A percentile compares a stretch with the other conserved stretches of the same genome.
Evolutionary conservation across 2,888 invertebrate genomes (phyloP).

Genomic region (Drosophila robusta): DNA sequence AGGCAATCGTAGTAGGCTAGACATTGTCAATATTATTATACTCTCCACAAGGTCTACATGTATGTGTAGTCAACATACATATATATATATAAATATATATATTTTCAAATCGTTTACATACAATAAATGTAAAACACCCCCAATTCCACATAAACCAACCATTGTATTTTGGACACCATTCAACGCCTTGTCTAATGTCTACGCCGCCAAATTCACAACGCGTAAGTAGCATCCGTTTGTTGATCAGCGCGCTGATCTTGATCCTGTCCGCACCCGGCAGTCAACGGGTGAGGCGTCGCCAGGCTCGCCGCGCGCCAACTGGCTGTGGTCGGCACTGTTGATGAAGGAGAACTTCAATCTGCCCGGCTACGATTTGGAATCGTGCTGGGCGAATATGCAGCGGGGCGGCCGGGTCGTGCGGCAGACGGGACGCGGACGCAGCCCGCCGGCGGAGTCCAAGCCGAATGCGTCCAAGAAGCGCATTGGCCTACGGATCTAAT

Average conservation of each 20-base stretch:
- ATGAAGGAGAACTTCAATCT: not conserved
- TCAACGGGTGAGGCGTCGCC: not conserved
- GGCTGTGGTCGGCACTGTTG: not conserved
- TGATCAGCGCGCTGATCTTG: not conserved
- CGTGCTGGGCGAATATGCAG: not conserved
- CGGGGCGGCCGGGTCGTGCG: too few species aligned
- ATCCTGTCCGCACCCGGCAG: too few species aligned
- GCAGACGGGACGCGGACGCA: not conserved
- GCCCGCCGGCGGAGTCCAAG: not conserved
- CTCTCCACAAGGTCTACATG: too few species aligned
- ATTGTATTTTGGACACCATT: too few species aligned
- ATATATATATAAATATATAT: too few species aligned
- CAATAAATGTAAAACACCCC: not conserved
- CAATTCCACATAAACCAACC: not conserved
- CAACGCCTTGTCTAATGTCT: not conserved
- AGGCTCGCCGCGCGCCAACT: too few species aligned
- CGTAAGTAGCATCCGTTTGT: not conserved
- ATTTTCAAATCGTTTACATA: not conserved
- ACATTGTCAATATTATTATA: not conserved
- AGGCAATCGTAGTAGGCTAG: slow-evolving; percentile 5
- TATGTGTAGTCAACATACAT: not conserved
- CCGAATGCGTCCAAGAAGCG: not conserved
- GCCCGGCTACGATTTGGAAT: not conserved
- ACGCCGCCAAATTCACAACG: not conserved
- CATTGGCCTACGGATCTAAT: not conserved